Evolutionary conservation across 2,797 vertebrate species (phyloP).

Genomic region (Peromyscus eremicus): DNA sequence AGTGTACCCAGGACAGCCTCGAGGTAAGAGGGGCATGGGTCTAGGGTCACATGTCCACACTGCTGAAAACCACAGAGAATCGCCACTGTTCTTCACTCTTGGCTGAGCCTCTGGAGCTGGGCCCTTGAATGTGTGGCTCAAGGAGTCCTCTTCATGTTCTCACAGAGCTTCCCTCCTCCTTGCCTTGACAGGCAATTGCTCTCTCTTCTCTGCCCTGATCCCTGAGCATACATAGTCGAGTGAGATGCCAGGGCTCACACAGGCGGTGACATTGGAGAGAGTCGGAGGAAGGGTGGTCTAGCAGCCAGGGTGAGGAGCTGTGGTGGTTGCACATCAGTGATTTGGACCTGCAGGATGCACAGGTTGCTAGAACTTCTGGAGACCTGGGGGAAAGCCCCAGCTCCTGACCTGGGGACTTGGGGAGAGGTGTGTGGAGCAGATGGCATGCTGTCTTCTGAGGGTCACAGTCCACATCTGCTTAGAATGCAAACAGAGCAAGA

Average conservation of each 20-base stretch:
- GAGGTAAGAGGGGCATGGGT: not conserved
- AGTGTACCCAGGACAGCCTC: not conserved
- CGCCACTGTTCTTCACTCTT: not conserved
- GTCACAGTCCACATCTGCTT: accelerated
- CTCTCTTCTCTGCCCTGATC: not conserved
- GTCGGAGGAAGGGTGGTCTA: not conserved
- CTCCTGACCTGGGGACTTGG: not conserved
- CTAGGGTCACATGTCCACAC: not conserved
- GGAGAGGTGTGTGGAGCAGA: not conserved
- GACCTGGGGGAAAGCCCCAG: not conserved
- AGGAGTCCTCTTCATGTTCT: not conserved
- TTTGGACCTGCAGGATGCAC: not conserved
- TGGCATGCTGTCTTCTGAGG: accelerated
- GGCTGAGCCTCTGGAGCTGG: not conserved
- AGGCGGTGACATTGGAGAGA: no score
- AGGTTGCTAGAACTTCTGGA: not conserved
- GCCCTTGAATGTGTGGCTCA: not conserved
- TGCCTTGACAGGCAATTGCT: not conserved
- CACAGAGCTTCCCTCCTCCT: not conserved
- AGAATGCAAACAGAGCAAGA: not conserved
- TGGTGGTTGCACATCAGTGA: no score
- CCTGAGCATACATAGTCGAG: accelerated
- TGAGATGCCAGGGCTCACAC: no score
- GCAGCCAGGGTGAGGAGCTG: not conserved
- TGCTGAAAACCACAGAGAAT: not conserved